These are phyloP conservation scores for Phrynocephalus guinanensis DNA, from an alignment of 2,797 vertebrate genomes.

Conservation along the genomic window DNA sequence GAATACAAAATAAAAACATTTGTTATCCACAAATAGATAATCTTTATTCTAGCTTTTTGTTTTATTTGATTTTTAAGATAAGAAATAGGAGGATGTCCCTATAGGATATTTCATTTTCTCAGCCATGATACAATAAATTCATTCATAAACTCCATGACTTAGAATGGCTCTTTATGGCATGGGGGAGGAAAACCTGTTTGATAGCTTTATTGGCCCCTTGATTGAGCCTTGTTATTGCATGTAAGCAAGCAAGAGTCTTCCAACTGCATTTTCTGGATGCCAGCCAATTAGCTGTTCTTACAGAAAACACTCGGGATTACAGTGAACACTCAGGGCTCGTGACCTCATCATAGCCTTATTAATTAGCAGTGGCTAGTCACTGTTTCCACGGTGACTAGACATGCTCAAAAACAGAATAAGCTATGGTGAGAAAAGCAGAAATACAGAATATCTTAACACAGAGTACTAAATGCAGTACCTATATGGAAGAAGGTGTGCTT, in stretches of 20 bases:
- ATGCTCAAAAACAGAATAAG: background rate
- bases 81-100: background rate
- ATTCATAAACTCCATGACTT: conserved; percentile 9
- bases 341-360: conserved; percentile 75
- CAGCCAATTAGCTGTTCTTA: conserved; percentile 87
- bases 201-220: conserved; percentile 52
- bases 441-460: background rate
- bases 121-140: background rate
- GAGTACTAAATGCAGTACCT: background rate
- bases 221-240: conserved; percentile 84
- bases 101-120: background rate
- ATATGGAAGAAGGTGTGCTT: background rate
- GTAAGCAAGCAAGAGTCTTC: conserved; percentile 88
- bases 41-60: background rate
- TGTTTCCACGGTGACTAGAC: background rate
- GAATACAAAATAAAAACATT: conserved; percentile 42
- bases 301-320: conserved; percentile 80
- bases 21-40: conserved; percentile 42
- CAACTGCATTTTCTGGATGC: conserved; percentile 86
- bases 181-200: background rate
- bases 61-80: background rate
- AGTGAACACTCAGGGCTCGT: conserved; percentile 84
- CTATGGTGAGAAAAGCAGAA: background rate
- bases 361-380: background rate
- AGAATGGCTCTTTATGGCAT: background rate